Evolutionary conservation across 2,888 invertebrate genomes (phyloP), one percentile per base, ranked within the genome.

Genomic region (Dasypolia templi): DNA sequence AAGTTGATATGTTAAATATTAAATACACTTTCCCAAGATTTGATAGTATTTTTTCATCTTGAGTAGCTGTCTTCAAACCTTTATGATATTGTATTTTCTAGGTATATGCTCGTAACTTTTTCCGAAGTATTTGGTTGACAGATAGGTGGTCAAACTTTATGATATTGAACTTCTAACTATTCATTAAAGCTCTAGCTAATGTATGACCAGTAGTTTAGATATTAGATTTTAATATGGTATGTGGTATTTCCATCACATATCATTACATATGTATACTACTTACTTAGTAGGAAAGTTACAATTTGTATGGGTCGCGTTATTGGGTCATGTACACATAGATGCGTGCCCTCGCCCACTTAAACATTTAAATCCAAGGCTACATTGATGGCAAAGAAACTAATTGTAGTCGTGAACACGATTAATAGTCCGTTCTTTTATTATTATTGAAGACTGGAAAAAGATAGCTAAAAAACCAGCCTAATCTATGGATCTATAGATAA

Each of bases 331-430:
- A 65, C 64, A 69, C 53, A 81, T 26, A 5, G n/a, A 61, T 49
- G 35, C 22, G 29, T 61, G 14, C 64, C 65, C 26, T 51, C 59
- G 32, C 59, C 46, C 39, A 77, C 64, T 77, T 39, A 55, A 65
- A 62, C 26, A 77, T 79, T 79, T 49, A 58, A 76, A 46, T 44
- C n/a, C 64, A 65, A 69, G 77, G 63, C 42, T 49, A 64, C n/a
- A 55, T 35, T 29, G 53, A 49, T 35, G 49, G 39, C 2, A 17
- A 32, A 67, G 17, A 26, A 71, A 58, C 29, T 35, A 70, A 69
- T 58, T 77, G 49, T 1, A n/a, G 29, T 39, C 17, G 17, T 6
- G 6, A 58, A 56, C 49, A 44, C 49, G 17, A 69, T 26, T 19
- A 4, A 77, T 72, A 77, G n/a, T 12, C n/a, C 3, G 17, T 29